Evolutionary conservation across 2,888 invertebrate genomes (phyloP).

Genomic region (Agrotis exclamationis): DNA sequence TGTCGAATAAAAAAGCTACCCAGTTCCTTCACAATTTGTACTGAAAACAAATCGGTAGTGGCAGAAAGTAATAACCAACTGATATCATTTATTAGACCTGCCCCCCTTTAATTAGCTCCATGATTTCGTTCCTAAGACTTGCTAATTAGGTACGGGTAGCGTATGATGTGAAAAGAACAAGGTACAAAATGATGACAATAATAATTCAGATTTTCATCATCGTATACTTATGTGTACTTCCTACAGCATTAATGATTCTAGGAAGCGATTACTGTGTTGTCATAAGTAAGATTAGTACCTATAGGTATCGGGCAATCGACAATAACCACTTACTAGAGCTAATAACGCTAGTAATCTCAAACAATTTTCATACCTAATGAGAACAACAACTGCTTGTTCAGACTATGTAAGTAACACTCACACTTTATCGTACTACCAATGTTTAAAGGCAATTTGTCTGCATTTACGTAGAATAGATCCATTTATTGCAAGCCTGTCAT

Average conservation of each 20-base stretch:
- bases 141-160: slow-evolving; percentile 12
- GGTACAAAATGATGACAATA: slow-evolving; percentile 14
- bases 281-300: slow-evolving; percentile 6
- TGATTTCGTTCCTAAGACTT: neutral
- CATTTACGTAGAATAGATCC: slow-evolving; percentile 75
- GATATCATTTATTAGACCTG: neutral
- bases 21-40: too few species aligned
- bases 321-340: slow-evolving; percentile 34
- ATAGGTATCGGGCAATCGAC: slow-evolving; percentile 16
- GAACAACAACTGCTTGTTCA: slow-evolving; percentile 45
- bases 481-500: slow-evolving; percentile 75
- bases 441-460: slow-evolving; percentile 70
- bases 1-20: neutral
- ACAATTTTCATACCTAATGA: slow-evolving; percentile 61
- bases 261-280: slow-evolving; percentile 20
- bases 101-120: slow-evolving; percentile 16
- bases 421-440: slow-evolving; percentile 63
- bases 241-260: neutral
- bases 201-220: neutral
- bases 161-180: slow-evolving; percentile 15
- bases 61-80: neutral
- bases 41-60: neutral
- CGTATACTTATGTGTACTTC: too few species aligned
- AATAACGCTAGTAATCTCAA: slow-evolving; percentile 37
- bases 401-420: slow-evolving; percentile 41